Evolutionary conservation across 2,113 vertebrate species (phyloP).

Genomic region (Globicephala melas): DNA sequence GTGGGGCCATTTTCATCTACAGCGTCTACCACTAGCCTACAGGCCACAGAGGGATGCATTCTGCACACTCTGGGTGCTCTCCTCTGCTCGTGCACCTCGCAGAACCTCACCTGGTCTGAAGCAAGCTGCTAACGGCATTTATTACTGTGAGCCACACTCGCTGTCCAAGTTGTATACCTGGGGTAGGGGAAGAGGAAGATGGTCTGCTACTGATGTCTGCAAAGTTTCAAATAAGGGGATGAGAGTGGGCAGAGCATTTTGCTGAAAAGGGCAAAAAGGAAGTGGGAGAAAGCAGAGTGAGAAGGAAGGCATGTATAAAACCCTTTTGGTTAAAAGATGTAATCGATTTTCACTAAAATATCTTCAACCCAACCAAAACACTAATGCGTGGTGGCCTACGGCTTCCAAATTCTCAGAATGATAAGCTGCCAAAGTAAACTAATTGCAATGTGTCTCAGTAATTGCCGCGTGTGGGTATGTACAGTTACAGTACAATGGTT

Average conservation of each 20-base stretch:
- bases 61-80: background rate
- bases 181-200: background rate
- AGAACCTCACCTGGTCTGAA: background rate
- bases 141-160: background rate
- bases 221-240: background rate
- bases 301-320: background rate
- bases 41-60: background rate
- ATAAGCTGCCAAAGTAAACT: constrained; percentile 59
- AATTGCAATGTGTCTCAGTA: constrained; percentile 60
- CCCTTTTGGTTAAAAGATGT: constrained; percentile 8
- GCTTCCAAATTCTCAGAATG: constrained; percentile 63
- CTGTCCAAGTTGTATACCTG: background rate
- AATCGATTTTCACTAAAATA: constrained; percentile 1
- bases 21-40: background rate
- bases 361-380: constrained; percentile 10
- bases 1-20: background rate
- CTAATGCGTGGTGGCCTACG: constrained; percentile 3
- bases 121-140: background rate
- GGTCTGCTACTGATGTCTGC: background rate
- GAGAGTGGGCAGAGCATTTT: background rate
- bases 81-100: background rate
- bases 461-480: constrained; percentile 30
- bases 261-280: background rate
- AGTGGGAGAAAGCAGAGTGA: background rate
- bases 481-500: constrained; percentile 45